These are phyloP conservation scores for Cephalotes varians DNA, from an alignment of 2,888 invertebrate species.

Conservation along the genomic window DNA sequence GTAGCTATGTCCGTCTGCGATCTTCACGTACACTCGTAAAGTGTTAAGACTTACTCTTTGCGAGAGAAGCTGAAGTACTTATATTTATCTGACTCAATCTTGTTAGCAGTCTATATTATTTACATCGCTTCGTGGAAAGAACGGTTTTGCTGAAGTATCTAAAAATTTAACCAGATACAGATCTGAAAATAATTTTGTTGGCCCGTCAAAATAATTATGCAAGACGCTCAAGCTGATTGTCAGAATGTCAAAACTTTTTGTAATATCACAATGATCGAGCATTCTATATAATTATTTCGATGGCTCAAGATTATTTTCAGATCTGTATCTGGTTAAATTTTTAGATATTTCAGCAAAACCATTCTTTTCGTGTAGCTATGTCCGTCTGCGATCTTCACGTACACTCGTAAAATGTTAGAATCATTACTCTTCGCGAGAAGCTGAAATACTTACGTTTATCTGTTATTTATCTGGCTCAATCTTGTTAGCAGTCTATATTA, in stretches of 20 bases:
- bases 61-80: not conserved
- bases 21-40: not conserved
- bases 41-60: not conserved
- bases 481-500: no score
- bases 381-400: not conserved
- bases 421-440: not conserved
- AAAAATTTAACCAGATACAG: not conserved
- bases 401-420: not conserved
- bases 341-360: no score
- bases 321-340: not conserved
- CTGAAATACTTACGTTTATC: not conserved
- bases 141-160: not conserved
- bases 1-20: not conserved
- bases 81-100: no score
- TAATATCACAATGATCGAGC: not conserved
- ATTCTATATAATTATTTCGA: not conserved
- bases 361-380: no score
- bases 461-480: no score
- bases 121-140: no score
- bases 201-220: not conserved
- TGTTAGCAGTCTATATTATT: no score
- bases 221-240: not conserved
- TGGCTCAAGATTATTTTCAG: not conserved
- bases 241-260: not conserved
- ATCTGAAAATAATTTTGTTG: not conserved